Conservation (phyloP, 2,113 vertebrate species). For the Gopherus flavomarginatus region DNA sequence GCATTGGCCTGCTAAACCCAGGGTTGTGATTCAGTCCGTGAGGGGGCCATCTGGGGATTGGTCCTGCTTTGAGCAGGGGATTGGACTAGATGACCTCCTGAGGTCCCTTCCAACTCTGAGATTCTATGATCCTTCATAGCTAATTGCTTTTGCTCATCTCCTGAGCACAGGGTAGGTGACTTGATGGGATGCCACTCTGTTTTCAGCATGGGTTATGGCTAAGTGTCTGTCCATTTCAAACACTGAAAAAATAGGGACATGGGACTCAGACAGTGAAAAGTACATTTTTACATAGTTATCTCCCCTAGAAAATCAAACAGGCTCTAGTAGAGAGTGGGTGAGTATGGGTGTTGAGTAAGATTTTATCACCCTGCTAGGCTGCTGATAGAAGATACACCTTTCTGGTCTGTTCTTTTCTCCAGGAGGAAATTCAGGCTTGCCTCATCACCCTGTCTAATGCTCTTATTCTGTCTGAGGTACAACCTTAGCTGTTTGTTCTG, state of each 20-base stretch:
- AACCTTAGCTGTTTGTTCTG: not conserved
- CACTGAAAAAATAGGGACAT: rapidly evolving
- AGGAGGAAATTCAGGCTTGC: not conserved
- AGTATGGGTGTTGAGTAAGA: not conserved
- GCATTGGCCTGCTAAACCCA: no score
- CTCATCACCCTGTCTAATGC: not conserved
- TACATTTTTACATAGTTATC: not conserved
- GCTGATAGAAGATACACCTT: not conserved
- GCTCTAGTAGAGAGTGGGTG: not conserved
- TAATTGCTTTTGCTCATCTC: not conserved
- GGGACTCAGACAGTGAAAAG: not conserved
- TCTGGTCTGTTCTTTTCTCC: not conserved
- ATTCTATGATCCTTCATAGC: not conserved
- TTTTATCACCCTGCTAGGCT: not conserved
- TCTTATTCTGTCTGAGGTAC: not conserved
- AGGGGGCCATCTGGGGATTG: no score
- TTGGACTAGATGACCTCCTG: no score
- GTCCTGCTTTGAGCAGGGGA: no score
- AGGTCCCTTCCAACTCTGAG: no score
- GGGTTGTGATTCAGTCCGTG: no score
- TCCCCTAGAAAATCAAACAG: not conserved
- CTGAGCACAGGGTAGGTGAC: not conserved
- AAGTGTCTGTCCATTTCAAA: not conserved
- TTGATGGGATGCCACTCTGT: not conserved
- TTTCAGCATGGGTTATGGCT: not conserved